Evolutionary conservation across 2,797 vertebrate species (phyloP).

Genomic region (Sebastes oblongus): DNA sequence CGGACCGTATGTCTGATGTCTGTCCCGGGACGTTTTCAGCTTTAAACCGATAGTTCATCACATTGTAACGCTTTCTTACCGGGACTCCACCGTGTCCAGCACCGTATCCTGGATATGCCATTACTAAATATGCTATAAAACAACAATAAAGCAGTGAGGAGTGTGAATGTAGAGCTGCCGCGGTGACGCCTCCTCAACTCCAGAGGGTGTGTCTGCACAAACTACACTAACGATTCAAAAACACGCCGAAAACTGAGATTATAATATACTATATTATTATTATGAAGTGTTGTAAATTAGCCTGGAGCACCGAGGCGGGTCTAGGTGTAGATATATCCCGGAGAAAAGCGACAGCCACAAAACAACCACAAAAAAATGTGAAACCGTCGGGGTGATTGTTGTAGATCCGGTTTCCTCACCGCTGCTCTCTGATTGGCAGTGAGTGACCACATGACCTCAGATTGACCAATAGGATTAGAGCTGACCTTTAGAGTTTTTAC

Average conservation of each 20-base stretch:
- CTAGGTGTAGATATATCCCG: rapidly evolving
- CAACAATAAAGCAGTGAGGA: background rate
- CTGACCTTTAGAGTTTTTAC: background rate
- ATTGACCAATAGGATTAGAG: constrained; percentile 2
- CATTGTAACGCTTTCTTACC: constrained; percentile 41
- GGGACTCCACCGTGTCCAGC: constrained; percentile 45
- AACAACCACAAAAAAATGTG: rapidly evolving
- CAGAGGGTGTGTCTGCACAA: constrained; percentile 12
- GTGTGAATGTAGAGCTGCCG: background rate
- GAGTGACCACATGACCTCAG: background rate
- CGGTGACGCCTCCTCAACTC: background rate
- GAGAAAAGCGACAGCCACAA: rapidly evolving
- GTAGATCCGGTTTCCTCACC: background rate
- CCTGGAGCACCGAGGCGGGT: background rate
- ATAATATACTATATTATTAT: too few relatives aligned
- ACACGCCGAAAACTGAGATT: background rate
- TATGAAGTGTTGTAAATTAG: background rate
- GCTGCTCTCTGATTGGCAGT: constrained; percentile 18
- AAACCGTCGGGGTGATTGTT: rapidly evolving
- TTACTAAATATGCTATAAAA: background rate
- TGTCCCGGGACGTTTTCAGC: background rate
- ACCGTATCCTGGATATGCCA: constrained; percentile 76
- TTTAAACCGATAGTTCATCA: background rate
- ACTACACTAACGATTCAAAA: rapidly evolving
- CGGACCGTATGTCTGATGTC: background rate